A percentile compares a stretch with the other conserved stretches of the same genome.
Evolutionary conservation across 2,797 vertebrate genomes (phyloP).

Genomic region (Bradypodion pumilum): DNA sequence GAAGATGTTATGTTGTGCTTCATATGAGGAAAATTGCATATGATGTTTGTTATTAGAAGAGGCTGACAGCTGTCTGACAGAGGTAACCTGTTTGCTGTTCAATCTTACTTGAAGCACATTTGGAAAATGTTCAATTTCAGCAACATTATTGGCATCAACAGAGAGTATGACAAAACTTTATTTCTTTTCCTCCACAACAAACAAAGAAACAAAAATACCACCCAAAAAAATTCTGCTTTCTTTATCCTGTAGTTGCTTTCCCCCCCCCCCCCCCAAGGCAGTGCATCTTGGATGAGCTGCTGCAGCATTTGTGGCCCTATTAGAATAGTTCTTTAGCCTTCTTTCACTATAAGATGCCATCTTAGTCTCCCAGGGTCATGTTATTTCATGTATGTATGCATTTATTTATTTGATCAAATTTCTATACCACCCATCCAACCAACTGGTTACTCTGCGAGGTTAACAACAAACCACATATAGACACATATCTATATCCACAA

Average conservation of each 20-base stretch:
- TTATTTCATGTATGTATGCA: no score
- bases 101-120: constrained; percentile 39
- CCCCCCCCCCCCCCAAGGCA: constrained; percentile 1
- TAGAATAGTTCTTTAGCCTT: no score
- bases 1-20: constrained; percentile 49
- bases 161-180: constrained; percentile 44
- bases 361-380: no score
- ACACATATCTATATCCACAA: no score
- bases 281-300: no score
- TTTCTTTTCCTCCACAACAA: constrained; percentile 41
- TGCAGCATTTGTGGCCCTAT: no score
- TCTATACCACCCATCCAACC: no score
- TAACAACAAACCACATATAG: no score
- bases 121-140: constrained; percentile 39
- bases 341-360: no score
- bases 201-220: no score
- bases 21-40: constrained; percentile 43
- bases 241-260: neutral
- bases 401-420: no score
- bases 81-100: constrained; percentile 40
- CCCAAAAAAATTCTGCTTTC: neutral
- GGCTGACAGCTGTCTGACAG: constrained; percentile 38
- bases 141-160: constrained; percentile 43
- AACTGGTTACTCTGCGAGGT: no score
- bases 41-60: constrained; percentile 46